Conservation (phyloP, 1,140 invertebrate genomes). For the Saccostrea glomerata region DNA sequence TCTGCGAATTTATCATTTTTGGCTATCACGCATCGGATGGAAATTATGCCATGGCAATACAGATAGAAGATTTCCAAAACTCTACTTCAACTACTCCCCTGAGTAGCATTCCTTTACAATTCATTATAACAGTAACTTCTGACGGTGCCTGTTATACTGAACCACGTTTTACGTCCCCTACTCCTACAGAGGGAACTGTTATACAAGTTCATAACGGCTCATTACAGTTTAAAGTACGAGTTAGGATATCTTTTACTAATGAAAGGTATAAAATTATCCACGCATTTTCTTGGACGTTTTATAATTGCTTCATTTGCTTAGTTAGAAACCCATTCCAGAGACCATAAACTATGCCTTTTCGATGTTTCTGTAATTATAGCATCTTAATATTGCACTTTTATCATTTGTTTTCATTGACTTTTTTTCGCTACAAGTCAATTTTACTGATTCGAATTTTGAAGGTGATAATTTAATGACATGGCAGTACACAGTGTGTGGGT, state of each 20-base stretch:
- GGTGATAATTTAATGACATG: too few relatives aligned
- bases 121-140: not conserved
- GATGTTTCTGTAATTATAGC: too few relatives aligned
- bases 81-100: not conserved
- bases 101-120: conserved; percentile 22
- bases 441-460: too few relatives aligned
- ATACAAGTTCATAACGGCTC: not conserved
- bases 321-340: too few relatives aligned
- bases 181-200: not conserved
- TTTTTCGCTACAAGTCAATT: too few relatives aligned
- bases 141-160: not conserved
- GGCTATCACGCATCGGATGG: not conserved
- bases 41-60: not conserved
- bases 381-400: too few relatives aligned
- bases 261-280: not conserved
- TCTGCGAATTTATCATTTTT: too few relatives aligned
- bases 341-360: too few relatives aligned
- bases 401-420: too few relatives aligned
- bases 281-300: too few relatives aligned
- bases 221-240: conserved; percentile 8
- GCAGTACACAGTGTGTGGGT: too few relatives aligned
- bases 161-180: not conserved
- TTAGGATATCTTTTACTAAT: not conserved
- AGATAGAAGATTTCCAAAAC: conserved; percentile 26
- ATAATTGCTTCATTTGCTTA: too few relatives aligned